Evolutionary conservation across 2,797 vertebrate genomes (phyloP), one percentile per base, ranked within the genome.

Genomic region (Sebastes elongatus): DNA sequence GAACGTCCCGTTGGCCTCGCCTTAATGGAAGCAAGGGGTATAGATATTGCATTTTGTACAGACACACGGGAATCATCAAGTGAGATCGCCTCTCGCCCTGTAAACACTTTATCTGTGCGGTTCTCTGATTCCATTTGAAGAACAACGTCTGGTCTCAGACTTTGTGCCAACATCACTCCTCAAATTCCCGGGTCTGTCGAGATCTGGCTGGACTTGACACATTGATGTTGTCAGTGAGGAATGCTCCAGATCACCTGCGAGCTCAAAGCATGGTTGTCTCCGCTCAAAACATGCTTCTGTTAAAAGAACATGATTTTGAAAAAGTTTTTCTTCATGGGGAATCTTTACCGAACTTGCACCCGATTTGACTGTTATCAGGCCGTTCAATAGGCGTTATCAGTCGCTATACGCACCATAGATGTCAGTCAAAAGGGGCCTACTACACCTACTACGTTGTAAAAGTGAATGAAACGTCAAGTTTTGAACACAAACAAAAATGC

Each of bases 21-120:
- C 85, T 84, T 85, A 84, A 89, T 89, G 71, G 64, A 90, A 74
- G 85, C 71, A 61, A 56, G 70, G 63, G 76, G 85, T 76, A 90
- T 84, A 80, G 84, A 88, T 90, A 90, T 93, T 91, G 84, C 84
- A 89, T 92, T 95, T 92, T 88, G 80, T 80, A 73, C 80, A 71
- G 84, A 86, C 89, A 86, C 80, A 60, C 56, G 7, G 81, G 86
- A 90, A 88, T 89, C 84, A 89, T 93, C 84, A 87, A 70, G 75
- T 62, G 60, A 84, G 83, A 81, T 92, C 80, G 75, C 80, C 85
- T 83, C 83, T 90, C 66, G 52, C 77, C 42, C 86, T 78, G 81
- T 85, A 93, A 92, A 92, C 74, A 87, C 81, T 91, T 92, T 92
- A 87, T 93, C 86, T 89, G 75, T 76, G 71, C 68, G 82, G 74